Base-by-base conservation (phyloP, 1,140 invertebrate species). In the Pemphigus obesinymphae region DNA sequence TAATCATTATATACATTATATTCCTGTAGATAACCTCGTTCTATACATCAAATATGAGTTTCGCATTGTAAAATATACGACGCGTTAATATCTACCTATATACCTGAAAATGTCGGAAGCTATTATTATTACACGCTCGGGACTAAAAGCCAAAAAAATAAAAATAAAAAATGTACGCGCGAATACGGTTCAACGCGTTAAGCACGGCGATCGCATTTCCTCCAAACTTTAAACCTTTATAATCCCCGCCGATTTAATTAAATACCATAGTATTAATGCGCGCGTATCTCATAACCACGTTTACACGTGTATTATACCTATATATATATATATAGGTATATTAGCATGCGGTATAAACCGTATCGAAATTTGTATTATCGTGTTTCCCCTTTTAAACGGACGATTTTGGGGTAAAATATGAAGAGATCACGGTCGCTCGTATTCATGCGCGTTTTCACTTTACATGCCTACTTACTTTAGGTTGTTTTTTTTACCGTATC, bases 191-290 rank as follows among this genome's bases (percentile, higher is more conserved):
- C 66, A 43, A 43, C 43, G 68, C 68, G 37, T 66, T 66, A 66
- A 66, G 17, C 34, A n/a, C 8, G n/a, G n/a, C 43, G 68, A 70
- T 70, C 20, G 40, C 15, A 13, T 70, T 70, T 70, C 45, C 68
- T 70, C 45, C 68, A 34, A 70, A 70, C 68, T 29, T 45, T 45
- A 40, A 5, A 23, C 37, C 4, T 10, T 58, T 5, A 23, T 43
- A 70, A 45, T 45, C 5, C 68, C 68, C 37, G 6, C 5, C 40
- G 40, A 70, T 70, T 70, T 70, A 70, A 70, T 70, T 26, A 45
- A 70, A 70, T 45, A 70, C 68, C 40, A 26, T 11, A 66, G 61
- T 66, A 66, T 66, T 66, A 37, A n/a, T n/a, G n/a, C n/a, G n/a
- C n/a, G 20, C n/a, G 20, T 37, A n/a, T 34, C 31, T 66, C 31